These are phyloP conservation scores for Epizoanthus illoricatus DNA, from an alignment of 92 coral and sea anemone genomes.

Conservation along the genomic window DNA sequence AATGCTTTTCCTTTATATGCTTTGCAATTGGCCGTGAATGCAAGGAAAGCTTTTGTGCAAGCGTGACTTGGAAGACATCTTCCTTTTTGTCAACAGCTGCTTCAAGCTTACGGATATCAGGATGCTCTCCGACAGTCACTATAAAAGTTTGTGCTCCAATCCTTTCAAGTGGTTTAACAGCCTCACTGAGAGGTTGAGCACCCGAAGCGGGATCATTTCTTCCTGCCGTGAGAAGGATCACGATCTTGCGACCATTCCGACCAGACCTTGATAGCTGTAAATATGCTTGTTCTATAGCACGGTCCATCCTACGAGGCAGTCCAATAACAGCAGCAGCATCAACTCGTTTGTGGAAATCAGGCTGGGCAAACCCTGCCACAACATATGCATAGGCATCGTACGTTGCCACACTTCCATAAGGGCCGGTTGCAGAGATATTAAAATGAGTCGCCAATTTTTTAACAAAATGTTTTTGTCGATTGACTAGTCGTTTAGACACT, in stretches of 20 bases:
- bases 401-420: slow-evolving; percentile 62
- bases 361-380: slow-evolving; percentile 48
- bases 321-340: slow-evolving; percentile 53
- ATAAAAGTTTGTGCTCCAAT: slow-evolving; percentile 61
- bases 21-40: slow-evolving; percentile 24
- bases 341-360: slow-evolving; percentile 52
- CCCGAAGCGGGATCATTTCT: slow-evolving; percentile 46
- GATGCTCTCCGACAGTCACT: slow-evolving; percentile 60
- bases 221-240: slow-evolving; percentile 55
- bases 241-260: slow-evolving; percentile 50
- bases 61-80: slow-evolving; percentile 53
- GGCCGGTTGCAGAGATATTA: slow-evolving; percentile 48
- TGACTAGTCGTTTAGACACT: slow-evolving; percentile 55
- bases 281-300: slow-evolving; percentile 23
- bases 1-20: slow-evolving; percentile 24
- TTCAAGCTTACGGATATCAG: slow-evolving; percentile 46
- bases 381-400: slow-evolving; percentile 53
- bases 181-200: slow-evolving; percentile 38
- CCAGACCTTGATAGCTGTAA: slow-evolving; percentile 36
- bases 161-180: slow-evolving; percentile 55
- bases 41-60: not conserved
- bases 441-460: slow-evolving; percentile 58
- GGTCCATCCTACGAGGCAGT: slow-evolving; percentile 28
- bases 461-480: slow-evolving; percentile 72
- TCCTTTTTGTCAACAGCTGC: slow-evolving; percentile 51